Conservation (phyloP, 2,888 invertebrate species). For the Platycheirus rosarum region DNA sequence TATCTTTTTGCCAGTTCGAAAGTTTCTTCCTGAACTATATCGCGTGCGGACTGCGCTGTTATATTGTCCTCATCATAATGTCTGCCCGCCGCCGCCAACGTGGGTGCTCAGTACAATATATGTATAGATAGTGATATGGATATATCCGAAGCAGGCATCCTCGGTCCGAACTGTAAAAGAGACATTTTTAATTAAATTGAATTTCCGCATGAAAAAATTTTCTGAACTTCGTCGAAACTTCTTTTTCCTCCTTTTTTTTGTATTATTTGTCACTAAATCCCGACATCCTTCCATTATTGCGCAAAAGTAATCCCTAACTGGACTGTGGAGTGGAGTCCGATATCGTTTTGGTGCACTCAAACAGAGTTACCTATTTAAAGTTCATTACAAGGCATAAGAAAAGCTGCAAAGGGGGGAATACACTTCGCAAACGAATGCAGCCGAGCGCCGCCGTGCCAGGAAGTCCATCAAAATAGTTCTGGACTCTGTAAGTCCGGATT, state of each 20-base stretch:
- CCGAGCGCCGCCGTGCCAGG: background rate
- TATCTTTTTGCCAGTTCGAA: conserved; percentile 28
- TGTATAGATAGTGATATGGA: too few relatives aligned
- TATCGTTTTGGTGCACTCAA: conserved; percentile 55
- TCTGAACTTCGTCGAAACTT: conserved; percentile 53
- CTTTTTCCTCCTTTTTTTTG: conserved; percentile 17
- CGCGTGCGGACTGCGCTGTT: conserved; percentile 40
- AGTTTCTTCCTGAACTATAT: conserved; percentile 46
- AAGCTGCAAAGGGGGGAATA: background rate
- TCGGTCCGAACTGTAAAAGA: conserved; percentile 60
- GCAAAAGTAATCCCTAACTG: conserved; percentile 61
- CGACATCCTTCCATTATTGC: conserved; percentile 59
- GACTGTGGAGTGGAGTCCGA: conserved; percentile 53
- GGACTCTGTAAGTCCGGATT: conserved; percentile 48
- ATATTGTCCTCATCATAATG: conserved; percentile 60
- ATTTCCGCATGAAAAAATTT: conserved; percentile 78
- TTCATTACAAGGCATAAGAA: conserved; percentile 53
- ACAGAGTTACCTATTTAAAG: conserved; percentile 48
- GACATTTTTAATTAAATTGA: conserved; percentile 81
- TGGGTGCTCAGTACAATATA: conserved; percentile 14
- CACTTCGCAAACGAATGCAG: conserved; percentile 22
- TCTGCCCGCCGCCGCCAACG: conserved; percentile 37
- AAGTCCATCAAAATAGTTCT: conserved; percentile 48
- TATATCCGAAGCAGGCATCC: conserved; percentile 36
- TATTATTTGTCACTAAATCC: conserved; percentile 52